phyloP scores from a whole-genome alignment of 2,888 invertebrate genomes.

The Hetaerina titia region DNA sequence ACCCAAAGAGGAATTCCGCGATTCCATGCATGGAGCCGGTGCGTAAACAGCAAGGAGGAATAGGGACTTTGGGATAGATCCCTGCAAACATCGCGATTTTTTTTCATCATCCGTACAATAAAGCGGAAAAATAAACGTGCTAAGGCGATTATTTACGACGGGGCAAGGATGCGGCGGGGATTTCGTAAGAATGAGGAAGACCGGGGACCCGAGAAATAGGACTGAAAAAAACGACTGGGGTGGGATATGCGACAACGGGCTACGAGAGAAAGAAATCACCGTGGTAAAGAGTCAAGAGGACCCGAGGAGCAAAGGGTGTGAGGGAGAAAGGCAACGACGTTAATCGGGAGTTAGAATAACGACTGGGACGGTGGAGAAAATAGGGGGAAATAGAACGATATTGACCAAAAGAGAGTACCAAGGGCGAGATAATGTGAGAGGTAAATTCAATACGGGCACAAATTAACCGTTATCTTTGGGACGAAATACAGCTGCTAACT shows the following conservation, averaged over 20 bases:
- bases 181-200: constrained; percentile 8
- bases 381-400: neutral
- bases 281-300: neutral
- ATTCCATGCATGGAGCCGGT: neutral
- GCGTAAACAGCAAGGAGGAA: constrained; percentile 17
- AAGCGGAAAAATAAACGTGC: neutral
- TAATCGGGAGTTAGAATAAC: too few species aligned
- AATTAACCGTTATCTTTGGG: neutral
- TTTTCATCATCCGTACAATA: neutral
- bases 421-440: neutral
- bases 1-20: too few species aligned
- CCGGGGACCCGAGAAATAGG: neutral
- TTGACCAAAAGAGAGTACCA: neutral
- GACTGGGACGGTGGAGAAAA: neutral
- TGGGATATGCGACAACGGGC: too few species aligned
- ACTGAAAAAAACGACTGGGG: neutral
- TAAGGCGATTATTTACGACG: constrained; percentile 35
- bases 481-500: too few species aligned
- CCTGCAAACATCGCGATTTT: neutral
- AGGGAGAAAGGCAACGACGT: neutral
- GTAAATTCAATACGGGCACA: neutral
- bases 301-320: neutral
- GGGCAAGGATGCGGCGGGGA: neutral
- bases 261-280: too few species aligned
- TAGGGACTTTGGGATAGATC: neutral